A percentile compares a stretch with the other conserved stretches of the same genome.
phyloP scores from a whole-genome alignment of 2,113 vertebrate genomes.

The Pangasianodon gigas region DNA sequence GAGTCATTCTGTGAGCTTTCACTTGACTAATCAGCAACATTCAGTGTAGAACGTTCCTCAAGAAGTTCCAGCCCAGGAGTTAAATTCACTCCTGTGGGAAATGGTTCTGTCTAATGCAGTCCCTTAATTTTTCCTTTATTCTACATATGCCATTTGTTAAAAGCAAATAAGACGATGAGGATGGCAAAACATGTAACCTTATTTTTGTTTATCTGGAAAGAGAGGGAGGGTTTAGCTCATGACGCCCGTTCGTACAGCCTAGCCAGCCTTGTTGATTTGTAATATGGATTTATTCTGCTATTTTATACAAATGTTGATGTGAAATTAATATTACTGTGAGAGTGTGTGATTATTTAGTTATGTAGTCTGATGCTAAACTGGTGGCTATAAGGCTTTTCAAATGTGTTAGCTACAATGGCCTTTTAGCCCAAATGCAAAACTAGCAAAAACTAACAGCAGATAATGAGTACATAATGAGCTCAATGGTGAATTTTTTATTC shows the following conservation, averaged over 20 bases:
- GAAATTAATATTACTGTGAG: not conserved
- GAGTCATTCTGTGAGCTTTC: too few species aligned
- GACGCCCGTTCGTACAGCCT: too few species aligned
- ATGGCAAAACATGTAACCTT: not conserved
- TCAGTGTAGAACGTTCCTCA: too few species aligned
- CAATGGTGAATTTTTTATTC: not conserved
- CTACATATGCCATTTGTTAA: not conserved
- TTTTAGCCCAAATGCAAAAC: not conserved
- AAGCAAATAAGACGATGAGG: not conserved
- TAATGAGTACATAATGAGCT: not conserved
- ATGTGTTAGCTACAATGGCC: not conserved
- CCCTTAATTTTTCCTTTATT: not conserved
- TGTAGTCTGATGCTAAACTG: not conserved
- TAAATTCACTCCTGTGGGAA: too few species aligned
- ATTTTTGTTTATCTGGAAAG: not conserved
- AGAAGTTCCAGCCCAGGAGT: too few species aligned
- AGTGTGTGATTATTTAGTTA: not conserved
- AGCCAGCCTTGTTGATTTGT: too few species aligned
- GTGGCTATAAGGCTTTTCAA: not conserved
- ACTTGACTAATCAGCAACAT: too few species aligned
- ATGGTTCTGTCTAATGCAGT: not conserved
- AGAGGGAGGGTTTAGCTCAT: not conserved
- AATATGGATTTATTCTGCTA: too few species aligned
- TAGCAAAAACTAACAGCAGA: not conserved
- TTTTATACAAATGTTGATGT: not conserved